Evolutionary conservation across 1,140 invertebrate genomes (phyloP).

Genomic region (Drosophila kepulauana): DNA sequence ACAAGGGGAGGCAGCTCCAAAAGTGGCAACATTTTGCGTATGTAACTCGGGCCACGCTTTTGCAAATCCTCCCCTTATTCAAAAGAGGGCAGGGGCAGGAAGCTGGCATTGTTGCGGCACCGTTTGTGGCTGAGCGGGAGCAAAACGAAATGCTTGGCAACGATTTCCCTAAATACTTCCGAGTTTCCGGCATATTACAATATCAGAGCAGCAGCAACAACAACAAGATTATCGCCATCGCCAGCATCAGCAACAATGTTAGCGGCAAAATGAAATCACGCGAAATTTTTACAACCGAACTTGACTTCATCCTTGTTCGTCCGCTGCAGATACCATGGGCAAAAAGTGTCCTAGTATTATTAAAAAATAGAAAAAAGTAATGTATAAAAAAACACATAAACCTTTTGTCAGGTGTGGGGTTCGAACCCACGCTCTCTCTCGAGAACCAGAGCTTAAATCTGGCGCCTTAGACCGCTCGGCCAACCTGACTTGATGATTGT

Average conservation of each 20-base stretch:
- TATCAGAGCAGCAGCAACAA: slow-evolving; percentile 64
- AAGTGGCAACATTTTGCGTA: slow-evolving; percentile 23
- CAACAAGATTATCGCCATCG: slow-evolving; percentile 53
- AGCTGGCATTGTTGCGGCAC: slow-evolving; percentile 38
- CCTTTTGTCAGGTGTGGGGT: neutral
- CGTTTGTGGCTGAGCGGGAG: slow-evolving; percentile 20
- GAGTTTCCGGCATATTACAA: slow-evolving; percentile 81
- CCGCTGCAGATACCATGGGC: slow-evolving; percentile 50
- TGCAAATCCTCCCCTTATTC: slow-evolving; percentile 2
- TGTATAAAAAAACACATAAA: neutral
- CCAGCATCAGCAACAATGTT: slow-evolving; percentile 67
- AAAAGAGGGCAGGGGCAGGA: neutral
- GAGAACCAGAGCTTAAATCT: slow-evolving; percentile 4
- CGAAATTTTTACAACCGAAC: slow-evolving; percentile 75
- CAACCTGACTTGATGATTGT: neutral
- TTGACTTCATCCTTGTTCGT: slow-evolving; percentile 55
- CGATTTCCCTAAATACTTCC: slow-evolving; percentile 83
- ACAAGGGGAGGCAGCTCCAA: slow-evolving; percentile 6
- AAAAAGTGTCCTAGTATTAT: neutral
- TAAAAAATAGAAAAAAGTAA: neutral
- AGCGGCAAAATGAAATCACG: slow-evolving; percentile 75
- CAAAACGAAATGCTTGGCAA: slow-evolving; percentile 76
- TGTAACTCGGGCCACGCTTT: slow-evolving; percentile 14
- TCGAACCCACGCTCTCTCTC: slow-evolving; percentile 4
- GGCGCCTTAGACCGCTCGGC: slow-evolving; percentile 3